phyloP scores from a whole-genome alignment of 2,797 vertebrate species.

The Crenichthys baileyi region DNA sequence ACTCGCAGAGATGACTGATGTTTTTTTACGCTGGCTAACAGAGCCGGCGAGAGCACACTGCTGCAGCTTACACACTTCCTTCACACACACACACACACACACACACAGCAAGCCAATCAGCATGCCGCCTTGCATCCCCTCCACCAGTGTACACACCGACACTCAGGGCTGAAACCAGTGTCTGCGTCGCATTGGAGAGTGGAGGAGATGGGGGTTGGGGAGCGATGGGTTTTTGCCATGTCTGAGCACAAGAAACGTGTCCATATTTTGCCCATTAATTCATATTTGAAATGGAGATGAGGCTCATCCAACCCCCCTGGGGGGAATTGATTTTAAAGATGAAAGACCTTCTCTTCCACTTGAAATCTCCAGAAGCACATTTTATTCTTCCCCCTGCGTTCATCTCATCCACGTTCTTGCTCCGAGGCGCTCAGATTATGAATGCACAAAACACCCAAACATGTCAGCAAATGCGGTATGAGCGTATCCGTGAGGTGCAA shows the following conservation, averaged over 20 bases:
- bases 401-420: slow-evolving; percentile 4
- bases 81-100: slow-evolving; percentile 15
- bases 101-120: slow-evolving; percentile 22
- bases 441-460: slow-evolving; percentile 34
- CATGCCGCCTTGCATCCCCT: slow-evolving; percentile 42
- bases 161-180: slow-evolving; percentile 27
- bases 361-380: slow-evolving; percentile 31
- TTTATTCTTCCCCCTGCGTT: slow-evolving; percentile 22
- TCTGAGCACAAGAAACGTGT: slow-evolving; percentile 32
- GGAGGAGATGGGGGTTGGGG: slow-evolving; percentile 31
- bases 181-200: slow-evolving; percentile 30
- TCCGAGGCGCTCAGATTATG: slow-evolving; percentile 8
- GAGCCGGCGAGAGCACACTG: slow-evolving; percentile 27
- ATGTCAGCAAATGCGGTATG: slow-evolving; percentile 25
- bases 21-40: slow-evolving; percentile 18
- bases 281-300: slow-evolving; percentile 54
- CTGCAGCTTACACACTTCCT: slow-evolving; percentile 33
- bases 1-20: slow-evolving; percentile 31
- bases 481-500: neutral
- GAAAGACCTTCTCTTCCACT: slow-evolving; percentile 12
- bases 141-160: slow-evolving; percentile 16
- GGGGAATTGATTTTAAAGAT: slow-evolving; percentile 28
- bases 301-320: slow-evolving; percentile 25
- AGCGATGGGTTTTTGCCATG: slow-evolving; percentile 18
- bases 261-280: slow-evolving; percentile 51